phyloP scores from a whole-genome alignment of 2,888 invertebrate species.

The Phengaris arion region DNA sequence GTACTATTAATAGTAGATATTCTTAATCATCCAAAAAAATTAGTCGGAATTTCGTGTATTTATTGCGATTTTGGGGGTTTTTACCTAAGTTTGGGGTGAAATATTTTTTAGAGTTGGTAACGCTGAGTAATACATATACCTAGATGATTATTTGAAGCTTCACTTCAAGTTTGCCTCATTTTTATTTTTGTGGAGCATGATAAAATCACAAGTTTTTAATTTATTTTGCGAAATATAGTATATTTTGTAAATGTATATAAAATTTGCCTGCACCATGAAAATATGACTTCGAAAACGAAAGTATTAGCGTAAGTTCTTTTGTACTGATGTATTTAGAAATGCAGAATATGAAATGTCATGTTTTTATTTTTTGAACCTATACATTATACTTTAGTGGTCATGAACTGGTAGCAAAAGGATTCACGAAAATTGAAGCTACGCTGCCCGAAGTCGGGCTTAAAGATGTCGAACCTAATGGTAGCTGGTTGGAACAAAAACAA shows the following conservation, averaged over 20 bases:
- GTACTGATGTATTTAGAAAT: neutral
- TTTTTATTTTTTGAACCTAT: neutral
- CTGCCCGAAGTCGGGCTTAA: conserved; percentile 78
- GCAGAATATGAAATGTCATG: neutral
- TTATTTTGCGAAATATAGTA: neutral
- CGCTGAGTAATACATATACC: too few relatives aligned
- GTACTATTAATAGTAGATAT: too few relatives aligned
- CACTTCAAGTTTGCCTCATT: too few relatives aligned
- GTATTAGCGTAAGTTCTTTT: conserved; percentile 54
- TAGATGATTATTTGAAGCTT: too few relatives aligned
- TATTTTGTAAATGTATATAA: neutral
- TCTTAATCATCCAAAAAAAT: too few relatives aligned
- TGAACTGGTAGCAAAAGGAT: conserved; percentile 60
- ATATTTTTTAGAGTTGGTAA: too few relatives aligned
- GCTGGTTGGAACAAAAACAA: conserved; percentile 81
- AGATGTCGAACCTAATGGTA: conserved; percentile 74
- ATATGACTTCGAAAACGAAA: conserved; percentile 46
- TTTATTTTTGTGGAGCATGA: too few relatives aligned
- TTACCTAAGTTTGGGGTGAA: too few relatives aligned
- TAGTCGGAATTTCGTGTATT: too few relatives aligned
- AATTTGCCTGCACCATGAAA: neutral
- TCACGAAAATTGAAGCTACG: conserved; percentile 62
- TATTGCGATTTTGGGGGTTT: too few relatives aligned
- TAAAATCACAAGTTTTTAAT: neutral
- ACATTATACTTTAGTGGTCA: conserved; percentile 55